Conservation (phyloP, 2,797 vertebrate genomes). For the Siniperca scherzeri region DNA sequence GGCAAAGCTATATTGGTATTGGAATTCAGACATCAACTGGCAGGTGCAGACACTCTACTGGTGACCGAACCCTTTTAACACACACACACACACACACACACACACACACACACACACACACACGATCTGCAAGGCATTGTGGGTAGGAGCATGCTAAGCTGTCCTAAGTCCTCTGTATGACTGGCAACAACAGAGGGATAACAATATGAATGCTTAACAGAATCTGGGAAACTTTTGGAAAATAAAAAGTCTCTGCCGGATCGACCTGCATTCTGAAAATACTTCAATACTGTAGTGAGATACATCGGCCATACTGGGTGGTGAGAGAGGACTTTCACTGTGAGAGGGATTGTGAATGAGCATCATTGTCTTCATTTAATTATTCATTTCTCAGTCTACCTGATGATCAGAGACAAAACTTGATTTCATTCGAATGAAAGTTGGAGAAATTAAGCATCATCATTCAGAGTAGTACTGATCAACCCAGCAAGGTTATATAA, state of each 20-base stretch:
- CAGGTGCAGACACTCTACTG: constrained; percentile 81
- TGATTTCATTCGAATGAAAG: background rate
- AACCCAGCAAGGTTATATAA: background rate
- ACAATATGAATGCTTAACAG: background rate
- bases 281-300: background rate
- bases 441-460: background rate
- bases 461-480: background rate
- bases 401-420: constrained; percentile 9
- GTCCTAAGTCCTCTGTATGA: constrained; percentile 45
- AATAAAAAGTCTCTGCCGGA: background rate
- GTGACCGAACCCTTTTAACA: constrained; percentile 39
- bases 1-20: constrained; percentile 78
- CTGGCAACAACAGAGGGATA: constrained; percentile 25
- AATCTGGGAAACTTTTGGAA: background rate
- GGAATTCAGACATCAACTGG: constrained; percentile 78
- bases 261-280: background rate
- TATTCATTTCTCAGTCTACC: background rate
- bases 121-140: constrained; percentile 41
- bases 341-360: background rate
- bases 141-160: constrained; percentile 33
- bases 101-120: constrained; percentile 24
- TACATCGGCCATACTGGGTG: background rate
- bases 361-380: background rate
- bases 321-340: background rate
- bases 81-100: constrained; percentile 32